Evolutionary conservation across 2,113 vertebrate species (phyloP), one percentile per base, ranked within the genome.

Genomic region (Camelus dromedarius): DNA sequence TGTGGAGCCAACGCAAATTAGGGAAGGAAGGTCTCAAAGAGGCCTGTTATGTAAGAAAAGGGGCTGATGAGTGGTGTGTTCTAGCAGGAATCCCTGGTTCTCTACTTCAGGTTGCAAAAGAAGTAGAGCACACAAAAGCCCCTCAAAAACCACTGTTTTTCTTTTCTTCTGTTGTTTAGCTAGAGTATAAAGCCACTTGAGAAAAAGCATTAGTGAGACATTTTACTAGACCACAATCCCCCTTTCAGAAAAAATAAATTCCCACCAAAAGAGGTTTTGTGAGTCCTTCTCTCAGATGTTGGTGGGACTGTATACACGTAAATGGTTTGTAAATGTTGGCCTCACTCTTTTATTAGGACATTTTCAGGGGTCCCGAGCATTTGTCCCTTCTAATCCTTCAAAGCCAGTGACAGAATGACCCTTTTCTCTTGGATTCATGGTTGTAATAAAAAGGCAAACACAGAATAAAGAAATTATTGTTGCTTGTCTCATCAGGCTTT

Each of bases 241-340:
- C 42, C 96, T 83, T 97, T 91, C 64, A 89, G 60, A 42, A 38
- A 60, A 79, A 48, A 89, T 75, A 96, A 93, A 83, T 90, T 48
- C 11, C 85, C 76, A 93, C 82, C 91, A 12, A 48, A 72, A 97
- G 93, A 79, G 73, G 22, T 90, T 91, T 80, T 46, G 54, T 89
- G 8, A 96, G 38, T 75, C 46, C 8, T 77, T 97, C 52, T 92
- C 92, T 97, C 69, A 20, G 96, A 72, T 97, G 80, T 97, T 86
- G 46, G 92, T 94, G 0, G 6, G 3, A 70, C 35, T 82, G 20
- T 92, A 14, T 80, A 89, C 35, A 66, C 19, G 87, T 87, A 96
- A 96, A 92, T 50, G 54, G 30, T 77, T 85, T 95, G 58, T 64
- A 96, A 93, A 75, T 24, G 38, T 66, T 42, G 0, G 0, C 35